Base-by-base conservation (phyloP, 1,140 invertebrate species). In the Neodiprion pinetum region DNA sequence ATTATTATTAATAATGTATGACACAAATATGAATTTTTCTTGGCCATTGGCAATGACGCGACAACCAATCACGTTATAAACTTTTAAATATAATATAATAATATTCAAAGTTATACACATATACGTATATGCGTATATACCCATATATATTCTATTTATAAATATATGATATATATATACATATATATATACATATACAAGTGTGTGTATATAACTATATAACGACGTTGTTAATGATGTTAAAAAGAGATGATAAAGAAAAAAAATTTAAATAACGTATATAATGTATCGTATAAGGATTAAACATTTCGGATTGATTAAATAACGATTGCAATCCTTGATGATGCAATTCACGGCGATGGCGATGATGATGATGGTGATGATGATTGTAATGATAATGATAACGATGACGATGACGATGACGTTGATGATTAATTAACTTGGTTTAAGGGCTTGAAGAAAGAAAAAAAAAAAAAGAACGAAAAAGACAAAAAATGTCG, bases 31-130 rank as follows among this genome's bases (percentile, higher is more conserved):
- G 28, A 40, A 40, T 5, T 1, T 40, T 40, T 40, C 28, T 40
- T 2, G 28, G 28, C 28, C 28, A 40, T 40, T 40, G 28, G 53
- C 11, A 61, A 61, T 61, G 53, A 61, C 4, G 87, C 86, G 87
- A 88, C 79, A 88, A 86, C 86, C 86, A 88, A 88, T 88, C 86
- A 88, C 81, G 83, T 88, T 88, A 87, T 85, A 85, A 17, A 69
- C 79, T 84, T 83, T 83, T 83, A 14, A 65, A 72, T 72, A 23
- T 40, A 70, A 21, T 17, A 71, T 48, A 71, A 71, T 71, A n/a
- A 23, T 17, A 40, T 17, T 70, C 12, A 28, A 70, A 70, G 12
- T 14, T 40, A 9, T 40, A 71, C 21, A 17, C 70, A 48, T 14
- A 71, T 14, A 11, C 40, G 14, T 48, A 21, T n/a, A 70, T 70